Conservation (phyloP, 2,797 vertebrate genomes). For the Threskiornis aethiopicus region DNA sequence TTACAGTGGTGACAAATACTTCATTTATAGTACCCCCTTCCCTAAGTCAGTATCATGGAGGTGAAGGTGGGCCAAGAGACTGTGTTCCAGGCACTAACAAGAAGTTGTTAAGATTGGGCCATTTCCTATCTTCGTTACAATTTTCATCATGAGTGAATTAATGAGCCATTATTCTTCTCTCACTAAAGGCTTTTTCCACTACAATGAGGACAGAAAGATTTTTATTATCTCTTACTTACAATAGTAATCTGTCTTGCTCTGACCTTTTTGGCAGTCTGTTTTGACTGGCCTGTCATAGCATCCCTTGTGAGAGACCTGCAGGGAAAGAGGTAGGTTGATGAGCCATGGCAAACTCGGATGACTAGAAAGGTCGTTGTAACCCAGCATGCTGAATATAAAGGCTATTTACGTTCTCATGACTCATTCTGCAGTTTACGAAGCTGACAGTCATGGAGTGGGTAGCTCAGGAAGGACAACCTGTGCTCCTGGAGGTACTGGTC, state of each 20-base stretch:
- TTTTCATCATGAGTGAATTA: slow-evolving; percentile 37
- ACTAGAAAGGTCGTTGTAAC: neutral
- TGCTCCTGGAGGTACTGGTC: neutral
- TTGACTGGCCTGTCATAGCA: neutral
- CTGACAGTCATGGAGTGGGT: neutral
- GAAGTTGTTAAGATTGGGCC: neutral
- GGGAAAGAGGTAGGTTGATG: neutral
- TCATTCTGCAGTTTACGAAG: neutral
- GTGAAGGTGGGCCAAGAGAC: neutral
- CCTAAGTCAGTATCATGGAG: neutral
- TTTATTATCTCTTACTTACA: neutral
- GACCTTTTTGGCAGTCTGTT: slow-evolving; percentile 25
- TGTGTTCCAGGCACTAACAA: neutral
- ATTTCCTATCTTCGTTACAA: neutral
- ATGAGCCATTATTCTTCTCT: neutral
- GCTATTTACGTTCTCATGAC: neutral
- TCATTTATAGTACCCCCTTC: neutral
- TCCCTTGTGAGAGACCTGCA: neutral
- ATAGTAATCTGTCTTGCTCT: neutral
- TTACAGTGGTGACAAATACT: neutral
- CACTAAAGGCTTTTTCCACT: slow-evolving; percentile 9
- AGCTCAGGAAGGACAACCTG: neutral
- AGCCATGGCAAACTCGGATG: neutral
- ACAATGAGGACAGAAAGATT: neutral
- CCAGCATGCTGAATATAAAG: neutral